A percentile compares a stretch with the other conserved stretches of the same genome.
phyloP scores from a whole-genome alignment of 2,797 vertebrate genomes.

The Lutjanus argentimaculatus region DNA sequence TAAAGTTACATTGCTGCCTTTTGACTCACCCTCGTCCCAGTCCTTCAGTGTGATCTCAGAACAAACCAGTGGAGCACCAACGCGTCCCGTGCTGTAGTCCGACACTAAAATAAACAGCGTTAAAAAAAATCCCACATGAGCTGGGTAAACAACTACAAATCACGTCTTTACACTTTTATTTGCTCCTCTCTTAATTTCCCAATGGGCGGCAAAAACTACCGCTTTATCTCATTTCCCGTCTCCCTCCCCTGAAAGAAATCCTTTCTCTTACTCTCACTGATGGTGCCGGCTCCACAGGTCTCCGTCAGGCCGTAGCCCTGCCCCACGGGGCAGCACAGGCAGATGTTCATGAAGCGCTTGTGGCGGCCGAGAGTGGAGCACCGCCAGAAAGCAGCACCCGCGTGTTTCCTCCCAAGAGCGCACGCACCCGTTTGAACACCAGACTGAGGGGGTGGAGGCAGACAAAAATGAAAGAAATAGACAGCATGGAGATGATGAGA shows the following conservation, averaged over 20 bases:
- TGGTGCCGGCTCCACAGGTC: conserved; percentile 94
- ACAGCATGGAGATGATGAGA: neutral
- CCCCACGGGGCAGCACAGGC: conserved; percentile 97
- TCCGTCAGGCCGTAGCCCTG: conserved; percentile 99
- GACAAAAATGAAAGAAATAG: neutral
- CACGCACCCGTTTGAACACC: conserved; percentile 93
- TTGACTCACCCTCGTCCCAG: conserved; percentile 95
- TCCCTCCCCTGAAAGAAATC: neutral
- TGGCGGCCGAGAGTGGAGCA: conserved; percentile 94
- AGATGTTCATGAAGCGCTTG: conserved; percentile 98
- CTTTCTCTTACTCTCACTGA: conserved; percentile 90
- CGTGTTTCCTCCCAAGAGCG: conserved; percentile 93
- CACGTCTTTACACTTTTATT: neutral
- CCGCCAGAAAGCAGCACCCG: conserved; percentile 94
- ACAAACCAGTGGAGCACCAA: conserved; percentile 96
- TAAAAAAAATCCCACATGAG: neutral
- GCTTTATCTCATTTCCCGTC: neutral
- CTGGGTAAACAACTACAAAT: neutral
- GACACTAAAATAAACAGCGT: conserved; percentile 85
- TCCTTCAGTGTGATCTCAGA: conserved; percentile 94
- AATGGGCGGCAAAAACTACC: neutral
- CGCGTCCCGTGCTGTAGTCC: conserved; percentile 96
- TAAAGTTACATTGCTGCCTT: neutral
- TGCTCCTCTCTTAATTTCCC: conserved; percentile 7
- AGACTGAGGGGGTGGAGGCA: conserved; percentile 78